Percentiles rank a stretch among this genome's conserved stretches.
These are phyloP conservation scores for Eupithecia inturbata DNA, from an alignment of 2,888 invertebrate genomes.

Conservation along the genomic window DNA sequence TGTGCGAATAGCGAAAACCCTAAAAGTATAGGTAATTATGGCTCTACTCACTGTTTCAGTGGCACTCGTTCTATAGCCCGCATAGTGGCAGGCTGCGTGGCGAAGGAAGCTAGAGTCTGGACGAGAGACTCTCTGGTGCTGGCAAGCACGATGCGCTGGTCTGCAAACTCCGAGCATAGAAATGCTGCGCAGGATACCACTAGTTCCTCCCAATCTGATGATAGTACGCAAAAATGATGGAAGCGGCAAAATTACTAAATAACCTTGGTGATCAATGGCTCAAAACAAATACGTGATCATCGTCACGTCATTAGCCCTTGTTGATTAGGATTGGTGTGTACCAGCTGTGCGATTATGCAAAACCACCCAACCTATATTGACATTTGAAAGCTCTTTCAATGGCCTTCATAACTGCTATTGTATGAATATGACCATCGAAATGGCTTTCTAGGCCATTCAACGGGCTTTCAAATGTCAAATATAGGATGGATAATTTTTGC, in stretches of 20 bases:
- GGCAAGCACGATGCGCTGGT: slow-evolving; percentile 88
- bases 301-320: neutral
- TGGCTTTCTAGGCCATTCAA: too few relatives aligned
- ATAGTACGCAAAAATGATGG: slow-evolving; percentile 1
- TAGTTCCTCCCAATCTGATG: slow-evolving; percentile 84
- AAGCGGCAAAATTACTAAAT: neutral
- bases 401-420: too few relatives aligned
- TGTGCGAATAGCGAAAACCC: too few relatives aligned
- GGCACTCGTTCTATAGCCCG: slow-evolving; percentile 88
- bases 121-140: slow-evolving; percentile 90
- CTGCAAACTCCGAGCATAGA: slow-evolving; percentile 89
- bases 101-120: slow-evolving; percentile 90
- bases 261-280: too few relatives aligned
- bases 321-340: too few relatives aligned
- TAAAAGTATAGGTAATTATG: too few relatives aligned
- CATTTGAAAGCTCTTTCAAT: too few relatives aligned
- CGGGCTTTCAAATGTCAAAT: too few relatives aligned
- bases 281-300: neutral
- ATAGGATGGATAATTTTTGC: too few relatives aligned
- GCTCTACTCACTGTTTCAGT: slow-evolving; percentile 78
- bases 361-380: too few relatives aligned
- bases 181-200: slow-evolving; percentile 88
- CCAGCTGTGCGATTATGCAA: too few relatives aligned
- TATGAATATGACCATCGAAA: too few relatives aligned
- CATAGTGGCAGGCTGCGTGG: slow-evolving; percentile 89